Base-by-base conservation (phyloP, 2,113 vertebrate species). In the Zosterops lateralis region DNA sequence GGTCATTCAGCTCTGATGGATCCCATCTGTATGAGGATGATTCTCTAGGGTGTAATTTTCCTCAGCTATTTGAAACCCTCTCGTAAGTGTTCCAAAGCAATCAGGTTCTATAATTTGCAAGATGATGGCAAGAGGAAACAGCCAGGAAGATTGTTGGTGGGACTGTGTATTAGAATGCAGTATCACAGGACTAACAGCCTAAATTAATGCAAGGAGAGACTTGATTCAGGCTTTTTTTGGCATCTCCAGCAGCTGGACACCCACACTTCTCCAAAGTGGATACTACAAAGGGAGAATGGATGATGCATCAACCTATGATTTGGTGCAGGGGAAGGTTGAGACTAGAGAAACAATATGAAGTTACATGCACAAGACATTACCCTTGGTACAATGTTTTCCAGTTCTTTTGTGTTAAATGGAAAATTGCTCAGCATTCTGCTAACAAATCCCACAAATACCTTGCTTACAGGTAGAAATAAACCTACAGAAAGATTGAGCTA, bases 11-110 rank as follows among this genome's bases (percentile, higher is more conserved):
- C 73, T 74, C 82, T 91, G 84, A 85, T 95, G 87, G 64, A 93
- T 95, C 89, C 93, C 81, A 90, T 95, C 84, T 95, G 93, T 54
- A 83, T 80, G 65, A 84, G 72, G 68, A 40, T 60, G 21, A 47
- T 80, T 88, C 93, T 92, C 93, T 62, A 64, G 89, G 84, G 89
- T 95, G 20, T 88, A 74, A 91, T 97, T 95, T 96, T 91, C 93
- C 36, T 90, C 24, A 90, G 91, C 72, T 88, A 60, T 93, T 87
- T 96, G 85, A 95, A 95, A 92, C 87, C 66, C 22, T 87, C 89
- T 86, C 31, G 0, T 83, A 71, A 96, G 84, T 86, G 72, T 65
- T 94, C 64, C 82, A 86, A 57, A 91, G 77, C 86, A 90, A 14
- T 91, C 85, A 64, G 60, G 57, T 83, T 93, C 91, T 80, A 22